Evolutionary conservation across 1,140 invertebrate species (phyloP).

Genomic region (Oscheius sp.): DNA sequence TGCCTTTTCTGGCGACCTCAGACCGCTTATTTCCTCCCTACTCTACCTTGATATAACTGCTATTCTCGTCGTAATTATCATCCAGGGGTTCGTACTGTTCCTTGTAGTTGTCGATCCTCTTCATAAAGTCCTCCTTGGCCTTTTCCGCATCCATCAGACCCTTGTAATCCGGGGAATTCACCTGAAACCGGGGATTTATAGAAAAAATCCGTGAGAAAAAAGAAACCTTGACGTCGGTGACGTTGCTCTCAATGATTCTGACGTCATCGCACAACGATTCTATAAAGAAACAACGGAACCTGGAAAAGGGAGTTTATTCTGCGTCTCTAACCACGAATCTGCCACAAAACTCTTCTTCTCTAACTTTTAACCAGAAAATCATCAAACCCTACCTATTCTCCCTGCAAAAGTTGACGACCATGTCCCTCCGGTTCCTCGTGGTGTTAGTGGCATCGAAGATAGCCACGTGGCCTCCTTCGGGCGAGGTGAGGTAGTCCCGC

Average conservation of each 20-base stretch:
- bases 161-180: constrained; percentile 94
- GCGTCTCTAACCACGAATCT: not conserved
- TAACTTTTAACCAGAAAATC: not conserved
- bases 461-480: constrained; percentile 65
- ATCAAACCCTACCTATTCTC: constrained; percentile 1
- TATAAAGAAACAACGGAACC: constrained; percentile 92
- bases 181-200: constrained; percentile 84
- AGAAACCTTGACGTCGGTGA: constrained; percentile 70
- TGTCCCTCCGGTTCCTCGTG: constrained; percentile 78
- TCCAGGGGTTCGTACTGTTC: constrained; percentile 85
- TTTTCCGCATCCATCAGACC: constrained; percentile 75
- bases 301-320: not conserved
- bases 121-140: constrained; percentile 86
- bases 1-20: not conserved
- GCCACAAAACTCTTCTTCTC: too few relatives aligned
- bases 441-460: constrained; percentile 99
- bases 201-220: not conserved
- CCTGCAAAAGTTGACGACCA: constrained; percentile 73
- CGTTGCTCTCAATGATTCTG: constrained; percentile 91
- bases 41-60: constrained; percentile 87
- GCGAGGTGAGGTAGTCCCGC: constrained; percentile 49
- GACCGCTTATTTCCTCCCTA: too few relatives aligned
- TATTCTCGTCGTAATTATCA: constrained; percentile 67
- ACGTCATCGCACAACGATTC: constrained; percentile 97
- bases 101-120: constrained; percentile 92